phyloP scores from a whole-genome alignment of 2,797 vertebrate species.

The Acropternis orthonyx region DNA sequence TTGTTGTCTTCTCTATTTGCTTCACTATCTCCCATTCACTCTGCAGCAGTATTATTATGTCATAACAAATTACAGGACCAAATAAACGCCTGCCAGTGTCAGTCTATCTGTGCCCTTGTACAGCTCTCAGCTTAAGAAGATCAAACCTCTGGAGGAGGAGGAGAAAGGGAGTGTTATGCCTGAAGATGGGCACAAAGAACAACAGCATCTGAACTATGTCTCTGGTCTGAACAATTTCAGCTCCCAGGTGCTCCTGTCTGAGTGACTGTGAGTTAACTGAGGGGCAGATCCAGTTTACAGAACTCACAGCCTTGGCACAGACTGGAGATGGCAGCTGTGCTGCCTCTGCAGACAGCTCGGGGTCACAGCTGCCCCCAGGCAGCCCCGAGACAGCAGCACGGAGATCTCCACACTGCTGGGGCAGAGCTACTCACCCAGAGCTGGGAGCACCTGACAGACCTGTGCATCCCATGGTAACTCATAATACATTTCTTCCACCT shows the following conservation, averaged over 20 bases:
- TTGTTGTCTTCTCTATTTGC: neutral
- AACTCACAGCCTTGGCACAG: neutral
- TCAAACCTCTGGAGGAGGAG: neutral
- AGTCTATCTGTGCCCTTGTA: neutral
- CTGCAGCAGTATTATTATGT: neutral
- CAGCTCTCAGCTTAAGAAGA: neutral
- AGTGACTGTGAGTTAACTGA: neutral
- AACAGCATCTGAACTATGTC: neutral
- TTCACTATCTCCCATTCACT: neutral
- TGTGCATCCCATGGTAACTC: neutral
- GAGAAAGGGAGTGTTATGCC: neutral
- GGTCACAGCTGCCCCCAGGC: neutral
- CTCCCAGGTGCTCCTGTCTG: neutral
- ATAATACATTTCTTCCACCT: fast-evolving
- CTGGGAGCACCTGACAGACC: neutral
- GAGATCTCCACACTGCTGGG: neutral
- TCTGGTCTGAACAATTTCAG: neutral
- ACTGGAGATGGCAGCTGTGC: neutral
- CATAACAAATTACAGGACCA: neutral
- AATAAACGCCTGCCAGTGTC: neutral
- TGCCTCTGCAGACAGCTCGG: neutral
- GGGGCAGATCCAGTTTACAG: neutral
- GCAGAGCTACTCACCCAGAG: neutral
- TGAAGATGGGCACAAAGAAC: neutral
- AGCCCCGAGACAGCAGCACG: neutral